Base-by-base conservation (phyloP, 2,888 invertebrate species). In the Pterobdella sp. region DNA sequence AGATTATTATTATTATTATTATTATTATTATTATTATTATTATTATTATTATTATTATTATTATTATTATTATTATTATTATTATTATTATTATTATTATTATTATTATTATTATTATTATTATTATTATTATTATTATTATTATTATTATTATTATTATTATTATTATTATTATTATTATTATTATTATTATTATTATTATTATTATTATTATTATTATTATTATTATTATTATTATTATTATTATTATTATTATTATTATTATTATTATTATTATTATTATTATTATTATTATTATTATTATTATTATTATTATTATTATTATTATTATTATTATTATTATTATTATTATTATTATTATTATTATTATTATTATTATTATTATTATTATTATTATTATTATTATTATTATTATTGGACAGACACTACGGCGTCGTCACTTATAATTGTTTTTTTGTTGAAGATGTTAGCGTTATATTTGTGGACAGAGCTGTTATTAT, bases 1-100 rank as follows among this genome's bases (percentile, higher is more conserved):
- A 64, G 64, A 70, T 64, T 72, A 72, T 52, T 72, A 72, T 52
- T 72, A 72, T 52, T 72, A 72, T 52, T 72, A 72, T 52, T 72
- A 72, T 52, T 72, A 72, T 52, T 72, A 72, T 52, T 72, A 72
- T 52, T 72, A 72, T 52, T 72, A 72, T 52, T 72, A 72, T 52
- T 66, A 72, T 52, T 72, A 72, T 52, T 72, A 72, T 29, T 72
- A 72, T 52, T 66, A 72, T 52, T 72, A 72, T 52, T 72, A 72
- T 52, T 65, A 72, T 32, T 65, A 72, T 32, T 65, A 72, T 52
- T 72, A 72, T 52, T 72, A 72, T 52, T 72, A 72, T 52, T 72
- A 72, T 52, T 72, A 72, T 52, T 72, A 72, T 52, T 72, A 72
- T 52, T 72, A 72, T 52, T 72, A 72, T 52, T 72, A 72, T 52